Base-by-base conservation (phyloP, 2,113 vertebrate genomes). In the Ictalurus punctatus region DNA sequence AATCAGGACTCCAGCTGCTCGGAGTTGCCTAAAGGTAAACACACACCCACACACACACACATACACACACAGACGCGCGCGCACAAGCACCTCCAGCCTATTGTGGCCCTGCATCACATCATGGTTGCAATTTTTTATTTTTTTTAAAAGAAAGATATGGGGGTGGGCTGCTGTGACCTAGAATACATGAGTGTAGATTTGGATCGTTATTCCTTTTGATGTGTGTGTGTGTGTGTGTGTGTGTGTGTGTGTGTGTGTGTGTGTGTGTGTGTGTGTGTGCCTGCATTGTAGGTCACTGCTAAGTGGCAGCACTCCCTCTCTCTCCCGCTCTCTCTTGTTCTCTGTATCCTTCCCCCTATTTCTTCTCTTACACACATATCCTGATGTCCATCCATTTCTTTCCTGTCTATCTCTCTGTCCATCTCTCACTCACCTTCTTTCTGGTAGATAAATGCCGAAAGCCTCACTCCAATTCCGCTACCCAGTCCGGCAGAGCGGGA, bases 121-220 rank as follows among this genome's bases (percentile, higher is more conserved):
- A 88, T 87, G 74, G 76, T 87, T 88, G 89, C 89, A 90, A 76
- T 90, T 83, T 88, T 21, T 27, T 67, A 83, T 44, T 44, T 44
- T 44, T 44, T 44, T 44, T 44, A 34, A 84, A 79, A 87, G 52
- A 84, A 87, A 85, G 85, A 87, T 87, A 86, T 86, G 79, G 84
- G 90, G 90, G 90, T 59, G 90, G 85, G 86, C 63, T 87, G 74
- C 74, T 54, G 71, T 91, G 90, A 91, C 90, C 90, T 91, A 90
- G 86, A 91, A 91, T 88, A 65, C 90, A 91, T 71, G 69, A 90
- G 89, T 67, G 80, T 85, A 74, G 84, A 40, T 83, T 83, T 91
- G 89, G 90, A 91, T 91, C 89, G 79, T 91, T 90, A 90, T 91
- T 91, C 84, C 88, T 90, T 90, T 88, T 91, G 90, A 91, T 90